Evolutionary conservation across 2,797 vertebrate genomes (phyloP), one percentile per base, ranked within the genome.

Genomic region (Acanthurus lineatus): DNA sequence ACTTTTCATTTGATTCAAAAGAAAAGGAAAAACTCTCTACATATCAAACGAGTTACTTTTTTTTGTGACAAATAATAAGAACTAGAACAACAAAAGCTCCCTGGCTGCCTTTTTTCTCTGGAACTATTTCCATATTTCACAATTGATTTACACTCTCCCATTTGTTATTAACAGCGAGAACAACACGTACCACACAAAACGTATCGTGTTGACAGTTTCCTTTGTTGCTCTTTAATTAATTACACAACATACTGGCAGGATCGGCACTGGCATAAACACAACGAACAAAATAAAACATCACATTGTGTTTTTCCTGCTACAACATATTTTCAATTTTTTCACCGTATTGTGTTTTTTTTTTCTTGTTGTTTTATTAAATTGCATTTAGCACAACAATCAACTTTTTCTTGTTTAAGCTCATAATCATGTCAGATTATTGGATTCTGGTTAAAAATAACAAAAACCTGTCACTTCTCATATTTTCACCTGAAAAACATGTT

Each of bases 81-180:
- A 77, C 32, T 19, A 52, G n/a, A 49, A 45, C 19, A 16, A 12
- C 14, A 5, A 42, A 35, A 0, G 0, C 51, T 68, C 22, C 10
- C 10, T 7, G 7, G 6, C 32, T 2, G 3, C 16, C 3, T 32
- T 44, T 44, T n/a, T 7, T 38, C 25, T 25, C 25, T 63, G n/a
- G 6, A 67, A 25, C 17, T 49, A 20, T 16, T 69, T 56, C 8
- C 20, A 32, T 58, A 1, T 69, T 66, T 77, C 60, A 56, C 42
- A 54, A 6, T 45, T 44, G 7, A 38, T 47, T 51, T 12, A 47
- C 25, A n/a, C 40, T 44, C 35, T 60, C 32, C 19, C 45, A 11
- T 40, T 45, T 45, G 12, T 61, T 74, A 4, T 54, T 20, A 49
- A 35, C 69, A 32, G 17, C 32, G 4, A 32, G 9, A 58, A 75